phyloP scores from a whole-genome alignment of 2,888 invertebrate species.

The Machimus rusticus region DNA sequence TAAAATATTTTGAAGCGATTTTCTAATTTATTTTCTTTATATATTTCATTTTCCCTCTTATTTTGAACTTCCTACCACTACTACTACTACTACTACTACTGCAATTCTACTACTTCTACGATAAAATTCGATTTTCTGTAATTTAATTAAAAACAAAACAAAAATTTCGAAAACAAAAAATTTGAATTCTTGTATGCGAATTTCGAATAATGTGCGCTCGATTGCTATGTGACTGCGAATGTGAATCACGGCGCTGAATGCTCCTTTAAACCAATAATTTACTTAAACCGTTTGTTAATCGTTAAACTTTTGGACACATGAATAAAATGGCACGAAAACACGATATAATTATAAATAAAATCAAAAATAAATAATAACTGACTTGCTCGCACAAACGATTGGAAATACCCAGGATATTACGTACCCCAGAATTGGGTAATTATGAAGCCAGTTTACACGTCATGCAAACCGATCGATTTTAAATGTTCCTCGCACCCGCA shows the following conservation, averaged over 20 bases:
- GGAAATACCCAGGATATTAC: conserved; percentile 2
- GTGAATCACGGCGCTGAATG: neutral
- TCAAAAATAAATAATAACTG: neutral
- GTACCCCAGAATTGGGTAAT: conserved; percentile 18
- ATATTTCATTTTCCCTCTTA: conserved; percentile 35
- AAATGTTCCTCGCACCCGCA: conserved; percentile 62
- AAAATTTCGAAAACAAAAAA: neutral
- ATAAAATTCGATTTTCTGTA: neutral
- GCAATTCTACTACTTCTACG: neutral
- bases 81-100: neutral
- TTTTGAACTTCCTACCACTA: conserved; percentile 29
- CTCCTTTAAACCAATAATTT: neutral
- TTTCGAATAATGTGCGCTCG: conserved; percentile 18
- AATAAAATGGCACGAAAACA: neutral
- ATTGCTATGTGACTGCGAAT: conserved; percentile 21
- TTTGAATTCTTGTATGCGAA: conserved; percentile 18
- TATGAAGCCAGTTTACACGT: neutral
- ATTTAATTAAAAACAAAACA: neutral
- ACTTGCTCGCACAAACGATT: neutral
- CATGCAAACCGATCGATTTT: conserved; percentile 59
- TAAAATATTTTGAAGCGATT: neutral
- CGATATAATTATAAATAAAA: neutral
- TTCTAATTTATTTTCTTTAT: conserved; percentile 33
- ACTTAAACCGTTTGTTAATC: neutral
- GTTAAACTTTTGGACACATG: neutral